Conservation (phyloP, 30 jellyfish, hydroid and myxozoan genomes). For the Nemopilema nomurai region DNA sequence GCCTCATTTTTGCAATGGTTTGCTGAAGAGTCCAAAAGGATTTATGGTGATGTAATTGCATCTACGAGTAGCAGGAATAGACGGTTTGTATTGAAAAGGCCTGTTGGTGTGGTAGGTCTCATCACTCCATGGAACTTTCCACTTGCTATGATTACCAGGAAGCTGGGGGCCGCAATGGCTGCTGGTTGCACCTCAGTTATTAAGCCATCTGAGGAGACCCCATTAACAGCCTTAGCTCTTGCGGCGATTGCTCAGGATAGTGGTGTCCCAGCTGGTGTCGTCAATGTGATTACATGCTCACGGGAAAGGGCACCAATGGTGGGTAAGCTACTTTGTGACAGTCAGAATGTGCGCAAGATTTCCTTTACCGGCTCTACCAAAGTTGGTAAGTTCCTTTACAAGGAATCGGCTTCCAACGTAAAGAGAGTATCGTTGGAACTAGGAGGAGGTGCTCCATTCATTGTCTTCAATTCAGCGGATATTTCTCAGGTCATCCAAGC, state of each 20-base stretch:
- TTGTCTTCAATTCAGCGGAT: slow-evolving; percentile 85
- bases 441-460: slow-evolving; percentile 91
- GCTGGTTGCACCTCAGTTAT: no score
- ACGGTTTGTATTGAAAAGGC: slow-evolving; percentile 68
- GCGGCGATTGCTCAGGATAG: no score
- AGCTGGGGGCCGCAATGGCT: no score
- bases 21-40: no score
- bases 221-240: no score
- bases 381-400: slow-evolving; percentile 74
- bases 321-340: neutral
- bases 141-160: no score
- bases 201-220: no score
- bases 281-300: no score
- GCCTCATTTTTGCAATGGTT: slow-evolving; percentile 94
- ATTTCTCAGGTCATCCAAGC: slow-evolving; percentile 44
- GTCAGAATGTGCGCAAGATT: slow-evolving; percentile 34
- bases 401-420: slow-evolving; percentile 69
- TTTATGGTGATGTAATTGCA: slow-evolving; percentile 78
- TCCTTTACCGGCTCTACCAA: slow-evolving; percentile 90
- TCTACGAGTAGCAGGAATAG: slow-evolving; percentile 28
- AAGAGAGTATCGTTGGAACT: slow-evolving; percentile 79
- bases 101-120: slow-evolving; percentile 95
- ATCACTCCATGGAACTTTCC: no score
- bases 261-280: no score
- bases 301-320: neutral